These are phyloP conservation scores for Dunckerocampus dactyliophorus DNA, from an alignment of 2,113 vertebrate genomes.

Conservation along the genomic window DNA sequence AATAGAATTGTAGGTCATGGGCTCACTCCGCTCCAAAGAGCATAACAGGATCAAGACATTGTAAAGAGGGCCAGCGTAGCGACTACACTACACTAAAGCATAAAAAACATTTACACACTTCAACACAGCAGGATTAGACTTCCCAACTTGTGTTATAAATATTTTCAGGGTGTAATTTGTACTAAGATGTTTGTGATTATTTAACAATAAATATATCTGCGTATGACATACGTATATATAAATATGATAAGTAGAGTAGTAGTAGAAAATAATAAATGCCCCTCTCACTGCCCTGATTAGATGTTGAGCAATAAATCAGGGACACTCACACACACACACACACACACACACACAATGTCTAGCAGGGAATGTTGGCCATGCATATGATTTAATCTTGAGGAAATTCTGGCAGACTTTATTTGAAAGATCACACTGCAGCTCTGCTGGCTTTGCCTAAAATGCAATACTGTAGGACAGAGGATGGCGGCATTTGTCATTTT, in stretches of 20 bases:
- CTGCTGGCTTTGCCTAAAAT: no score
- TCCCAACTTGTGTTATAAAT: not conserved
- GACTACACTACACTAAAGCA: no score
- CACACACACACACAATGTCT: conserved; percentile 6
- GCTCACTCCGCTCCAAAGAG: no score
- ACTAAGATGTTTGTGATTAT: not conserved
- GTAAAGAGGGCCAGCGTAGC: no score
- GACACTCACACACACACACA: conserved; percentile 10
- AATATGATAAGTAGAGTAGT: no score
- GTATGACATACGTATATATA: not conserved
- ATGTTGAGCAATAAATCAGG: conserved; percentile 7
- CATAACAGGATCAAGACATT: no score
- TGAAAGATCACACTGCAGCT: no score
- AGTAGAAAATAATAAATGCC: not conserved
- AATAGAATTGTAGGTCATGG: no score
- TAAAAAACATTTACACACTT: not conserved
- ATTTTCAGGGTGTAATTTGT: not conserved
- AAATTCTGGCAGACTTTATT: no score
- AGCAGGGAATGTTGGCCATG: conserved; percentile 29
- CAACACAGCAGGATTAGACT: not conserved
- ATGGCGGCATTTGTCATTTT: no score
- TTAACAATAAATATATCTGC: not conserved
- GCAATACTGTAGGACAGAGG: no score
- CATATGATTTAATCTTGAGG: conserved; percentile 28
- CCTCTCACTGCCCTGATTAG: not conserved